phyloP scores from a whole-genome alignment of 2,113 vertebrate genomes.

The Passer domesticus region DNA sequence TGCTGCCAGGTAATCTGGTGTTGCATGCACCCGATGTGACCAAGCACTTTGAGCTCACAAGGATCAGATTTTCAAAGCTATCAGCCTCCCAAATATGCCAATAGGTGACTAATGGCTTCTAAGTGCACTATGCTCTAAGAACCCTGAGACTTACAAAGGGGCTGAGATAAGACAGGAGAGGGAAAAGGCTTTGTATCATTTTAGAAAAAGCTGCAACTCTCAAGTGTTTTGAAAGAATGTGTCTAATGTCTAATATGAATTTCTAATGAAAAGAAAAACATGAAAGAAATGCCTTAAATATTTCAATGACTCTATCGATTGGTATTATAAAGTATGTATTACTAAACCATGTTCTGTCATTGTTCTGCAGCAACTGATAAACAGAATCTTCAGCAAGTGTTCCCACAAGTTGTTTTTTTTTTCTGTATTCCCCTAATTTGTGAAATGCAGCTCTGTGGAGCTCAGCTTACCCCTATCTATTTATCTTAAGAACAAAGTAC shows the following conservation, averaged over 20 bases:
- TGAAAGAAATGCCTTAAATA: not conserved
- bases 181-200: not conserved
- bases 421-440: not conserved
- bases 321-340: not conserved
- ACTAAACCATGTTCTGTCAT: not conserved
- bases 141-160: not conserved
- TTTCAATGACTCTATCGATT: not conserved
- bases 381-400: not conserved
- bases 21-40: rapidly evolving
- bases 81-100: not conserved
- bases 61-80: slow-evolving; percentile 28
- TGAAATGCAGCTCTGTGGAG: not conserved
- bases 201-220: not conserved
- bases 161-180: not conserved
- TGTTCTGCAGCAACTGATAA: not conserved
- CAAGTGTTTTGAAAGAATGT: slow-evolving; percentile 15
- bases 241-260: not conserved
- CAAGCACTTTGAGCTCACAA: not conserved
- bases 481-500: not conserved
- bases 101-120: slow-evolving; percentile 56
- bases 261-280: slow-evolving; percentile 11
- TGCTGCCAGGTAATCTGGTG: not conserved
- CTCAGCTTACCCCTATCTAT: not conserved
- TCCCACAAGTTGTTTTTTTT: not conserved
- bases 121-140: not conserved